phyloP scores from a whole-genome alignment of 2,113 vertebrate species.

The Sakesphorus luctuosus region DNA sequence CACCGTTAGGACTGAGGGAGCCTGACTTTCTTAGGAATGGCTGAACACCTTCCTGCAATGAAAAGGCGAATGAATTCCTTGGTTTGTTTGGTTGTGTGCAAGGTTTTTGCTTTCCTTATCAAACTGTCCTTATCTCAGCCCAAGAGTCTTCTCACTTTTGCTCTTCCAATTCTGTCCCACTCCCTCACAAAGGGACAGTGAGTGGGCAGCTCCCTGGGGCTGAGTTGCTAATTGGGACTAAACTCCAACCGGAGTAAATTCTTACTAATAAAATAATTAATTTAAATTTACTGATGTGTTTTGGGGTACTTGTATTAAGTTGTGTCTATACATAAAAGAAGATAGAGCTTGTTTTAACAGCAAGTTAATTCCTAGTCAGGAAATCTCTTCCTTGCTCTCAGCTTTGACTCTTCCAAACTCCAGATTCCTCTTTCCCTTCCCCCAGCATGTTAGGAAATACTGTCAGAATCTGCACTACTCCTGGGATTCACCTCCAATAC shows the following conservation, averaged over 20 bases:
- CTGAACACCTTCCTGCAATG: not conserved
- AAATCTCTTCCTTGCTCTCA: not conserved
- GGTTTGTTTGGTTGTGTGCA: not conserved
- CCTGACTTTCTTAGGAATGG: not conserved
- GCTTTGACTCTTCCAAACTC: not conserved
- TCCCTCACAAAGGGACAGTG: not conserved
- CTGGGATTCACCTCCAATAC: not conserved
- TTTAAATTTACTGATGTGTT: not conserved
- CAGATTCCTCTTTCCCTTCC: not conserved
- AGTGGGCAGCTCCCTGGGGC: not conserved
- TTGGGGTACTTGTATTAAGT: not conserved
- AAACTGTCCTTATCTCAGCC: not conserved
- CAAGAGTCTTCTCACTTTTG: not conserved
- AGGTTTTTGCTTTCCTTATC: not conserved
- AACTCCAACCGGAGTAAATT: not conserved
- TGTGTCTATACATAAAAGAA: not conserved
- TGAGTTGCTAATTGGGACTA: not conserved
- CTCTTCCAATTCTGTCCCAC: not conserved
- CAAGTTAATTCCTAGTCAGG: not conserved
- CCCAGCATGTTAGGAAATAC: not conserved
- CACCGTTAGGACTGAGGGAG: not conserved
- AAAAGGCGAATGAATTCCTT: not conserved
- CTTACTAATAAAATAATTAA: not conserved
- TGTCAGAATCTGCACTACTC: not conserved
- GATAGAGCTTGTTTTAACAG: not conserved